Conservation (phyloP, 2,888 invertebrate species). For the Orthosia gothica region DNA sequence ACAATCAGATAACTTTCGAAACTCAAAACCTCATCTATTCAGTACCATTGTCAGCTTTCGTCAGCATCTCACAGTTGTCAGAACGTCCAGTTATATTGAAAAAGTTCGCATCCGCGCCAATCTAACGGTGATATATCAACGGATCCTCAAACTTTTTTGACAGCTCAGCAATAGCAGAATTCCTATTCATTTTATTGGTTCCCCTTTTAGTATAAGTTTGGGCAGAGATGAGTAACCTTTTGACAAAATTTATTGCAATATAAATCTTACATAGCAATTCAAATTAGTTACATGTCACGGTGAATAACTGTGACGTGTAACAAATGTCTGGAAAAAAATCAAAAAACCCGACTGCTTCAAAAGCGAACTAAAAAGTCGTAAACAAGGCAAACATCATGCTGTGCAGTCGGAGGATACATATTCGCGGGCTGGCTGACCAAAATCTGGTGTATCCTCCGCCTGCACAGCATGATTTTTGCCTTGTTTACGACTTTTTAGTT, state of each 20-base stretch:
- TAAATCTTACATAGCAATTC: neutral
- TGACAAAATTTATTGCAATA: neutral
- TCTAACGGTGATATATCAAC: constrained; percentile 59
- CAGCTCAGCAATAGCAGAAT: constrained; percentile 63
- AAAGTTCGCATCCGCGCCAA: constrained; percentile 56
- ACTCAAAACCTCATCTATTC: constrained; percentile 44
- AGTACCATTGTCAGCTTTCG: constrained; percentile 55
- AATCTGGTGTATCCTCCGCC: too few species aligned
- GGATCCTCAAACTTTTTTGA: constrained; percentile 63
- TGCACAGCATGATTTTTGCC: too few species aligned
- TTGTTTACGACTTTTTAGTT: too few species aligned
- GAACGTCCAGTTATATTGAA: constrained; percentile 65
- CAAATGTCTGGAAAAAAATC: too few species aligned
- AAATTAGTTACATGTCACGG: too few species aligned
- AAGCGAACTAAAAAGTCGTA: too few species aligned
- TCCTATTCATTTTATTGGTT: constrained; percentile 65
- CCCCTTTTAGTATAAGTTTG: constrained; percentile 38
- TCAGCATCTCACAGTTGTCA: constrained; percentile 58
- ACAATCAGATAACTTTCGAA: constrained; percentile 29
- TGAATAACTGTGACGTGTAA: too few species aligned
- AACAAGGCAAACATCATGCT: too few species aligned
- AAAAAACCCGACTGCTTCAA: too few species aligned
- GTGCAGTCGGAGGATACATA: too few species aligned
- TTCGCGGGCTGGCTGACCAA: too few species aligned
- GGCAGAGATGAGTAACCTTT: constrained; percentile 13